Evolutionary conservation across 2,797 vertebrate genomes (phyloP).

Genomic region (Macropus fuliginosus): DNA sequence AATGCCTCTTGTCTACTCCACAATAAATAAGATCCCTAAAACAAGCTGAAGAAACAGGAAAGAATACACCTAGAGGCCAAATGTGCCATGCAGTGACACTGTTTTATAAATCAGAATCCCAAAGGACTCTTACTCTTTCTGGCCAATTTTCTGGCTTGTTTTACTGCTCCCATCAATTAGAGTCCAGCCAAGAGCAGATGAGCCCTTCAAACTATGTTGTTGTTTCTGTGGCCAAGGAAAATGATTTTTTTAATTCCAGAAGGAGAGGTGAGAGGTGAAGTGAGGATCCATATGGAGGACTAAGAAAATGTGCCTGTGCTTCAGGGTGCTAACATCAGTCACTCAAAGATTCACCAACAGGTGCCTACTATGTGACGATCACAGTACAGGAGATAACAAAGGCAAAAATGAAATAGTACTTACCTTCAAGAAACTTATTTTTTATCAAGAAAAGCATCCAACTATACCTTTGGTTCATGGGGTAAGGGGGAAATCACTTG

Average conservation of each 20-base stretch:
- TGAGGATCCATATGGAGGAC: background rate
- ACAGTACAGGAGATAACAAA: background rate
- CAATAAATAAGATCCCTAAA: conserved; percentile 1
- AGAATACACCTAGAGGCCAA: background rate
- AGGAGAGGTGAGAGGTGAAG: background rate
- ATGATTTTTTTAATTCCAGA: background rate
- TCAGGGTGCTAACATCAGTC: background rate
- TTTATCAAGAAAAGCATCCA: background rate
- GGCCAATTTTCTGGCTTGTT: conserved; percentile 25
- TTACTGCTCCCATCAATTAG: conserved; percentile 22
- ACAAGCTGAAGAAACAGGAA: conserved; percentile 32
- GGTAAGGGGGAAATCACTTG: background rate
- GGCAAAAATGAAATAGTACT: background rate
- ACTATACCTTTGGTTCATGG: background rate
- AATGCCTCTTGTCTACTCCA: background rate
- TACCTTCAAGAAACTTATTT: background rate
- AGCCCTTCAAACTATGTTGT: conserved; percentile 15
- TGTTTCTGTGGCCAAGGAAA: background rate
- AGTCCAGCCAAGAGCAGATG: background rate
- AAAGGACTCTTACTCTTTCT: conserved; percentile 5
- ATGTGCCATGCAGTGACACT: background rate
- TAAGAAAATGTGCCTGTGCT: background rate
- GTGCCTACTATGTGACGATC: background rate
- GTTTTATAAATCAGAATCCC: conserved; percentile 4
- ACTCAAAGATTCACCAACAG: background rate